Evolutionary conservation across 2,797 vertebrate genomes (phyloP), one percentile per base, ranked within the genome.

Genomic region (Sebastes iracundus): DNA sequence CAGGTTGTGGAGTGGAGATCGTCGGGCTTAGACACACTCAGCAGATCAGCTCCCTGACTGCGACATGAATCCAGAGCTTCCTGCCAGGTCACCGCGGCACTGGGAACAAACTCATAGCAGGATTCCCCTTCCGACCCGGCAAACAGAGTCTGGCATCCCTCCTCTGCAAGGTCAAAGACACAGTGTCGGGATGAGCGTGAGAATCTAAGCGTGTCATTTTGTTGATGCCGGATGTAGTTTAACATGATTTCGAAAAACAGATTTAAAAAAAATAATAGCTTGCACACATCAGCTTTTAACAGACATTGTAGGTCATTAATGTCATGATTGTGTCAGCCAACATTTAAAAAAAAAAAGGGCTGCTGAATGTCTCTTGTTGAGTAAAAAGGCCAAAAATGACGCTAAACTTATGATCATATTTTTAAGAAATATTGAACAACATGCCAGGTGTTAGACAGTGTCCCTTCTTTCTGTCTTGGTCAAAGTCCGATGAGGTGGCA

Each of bases 71-170:
- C 84, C 77, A 97, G 94, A 35, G 98, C 98, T 88, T 97, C 95
- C 3, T 97, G 97, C 98, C 98, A 99, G 79, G 96, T 95, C 86
- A 98, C 96, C 14, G 95, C 64, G 7, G 96, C 96, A 27, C 89
- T 88, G 2, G 93, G 93, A 73, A 98, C 97, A 94, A 98, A 97
- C 88, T 98, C 96, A 88, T 97, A 99, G 94, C 98, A 99, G 70
- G 86, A 95, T 70, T 95, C 94, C 3, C 86, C 88, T 6, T 90
- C 91, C 5, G 94, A 82, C 18, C 78, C 94, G 7, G 92, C 84
- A 94, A 98, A 99, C 30, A 95, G 91, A 85, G 85, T 89, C 64
- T 90, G 88, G 92, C 98, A 99, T 20, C 96, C 97, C 59, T 95
- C 91, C 93, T 98, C 98, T 99, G 94, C 81, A 87, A 78, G 94